A percentile compares a stretch with the other conserved stretches of the same genome.
phyloP scores from a whole-genome alignment of 2,797 vertebrate genomes.

The Tarsius wallacei region DNA sequence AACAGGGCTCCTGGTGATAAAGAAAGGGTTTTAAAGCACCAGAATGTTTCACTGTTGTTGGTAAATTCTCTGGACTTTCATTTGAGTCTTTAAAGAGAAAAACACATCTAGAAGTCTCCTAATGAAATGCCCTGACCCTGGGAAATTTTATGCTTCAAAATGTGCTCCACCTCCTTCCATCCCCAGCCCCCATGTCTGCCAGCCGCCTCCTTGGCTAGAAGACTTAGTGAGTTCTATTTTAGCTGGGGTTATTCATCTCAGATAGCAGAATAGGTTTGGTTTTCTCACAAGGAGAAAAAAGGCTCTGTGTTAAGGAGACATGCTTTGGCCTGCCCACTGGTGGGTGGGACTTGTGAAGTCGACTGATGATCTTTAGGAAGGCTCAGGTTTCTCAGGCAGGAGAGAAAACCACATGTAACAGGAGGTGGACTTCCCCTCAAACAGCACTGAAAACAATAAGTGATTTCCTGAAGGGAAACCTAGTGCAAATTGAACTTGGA shows the following conservation, averaged over 20 bases:
- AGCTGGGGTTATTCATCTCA: constrained; percentile 84
- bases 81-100: constrained; percentile 73
- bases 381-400: constrained; percentile 64
- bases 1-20: constrained; percentile 78
- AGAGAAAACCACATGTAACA: constrained; percentile 65
- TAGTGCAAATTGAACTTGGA: constrained; percentile 59
- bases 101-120: constrained; percentile 80
- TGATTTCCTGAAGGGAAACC: constrained; percentile 60
- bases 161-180: constrained; percentile 66
- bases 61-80: constrained; percentile 84
- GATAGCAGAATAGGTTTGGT: constrained; percentile 80
- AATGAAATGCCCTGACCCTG: constrained; percentile 83
- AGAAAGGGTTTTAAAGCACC: constrained; percentile 72
- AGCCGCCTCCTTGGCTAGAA: constrained; percentile 81
- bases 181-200: constrained; percentile 66
- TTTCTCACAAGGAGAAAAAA: constrained; percentile 83
- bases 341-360: constrained; percentile 61
- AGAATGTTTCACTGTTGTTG: constrained; percentile 79
- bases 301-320: constrained; percentile 80
- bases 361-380: constrained; percentile 54
- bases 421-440: constrained; percentile 11
- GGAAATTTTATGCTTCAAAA: constrained; percentile 82
- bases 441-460: neutral
- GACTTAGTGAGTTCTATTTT: constrained; percentile 81
- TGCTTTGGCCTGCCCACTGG: constrained; percentile 56